Base-by-base conservation (phyloP, 2,797 vertebrate species). In the Myoxocephalus aenaeus region DNA sequence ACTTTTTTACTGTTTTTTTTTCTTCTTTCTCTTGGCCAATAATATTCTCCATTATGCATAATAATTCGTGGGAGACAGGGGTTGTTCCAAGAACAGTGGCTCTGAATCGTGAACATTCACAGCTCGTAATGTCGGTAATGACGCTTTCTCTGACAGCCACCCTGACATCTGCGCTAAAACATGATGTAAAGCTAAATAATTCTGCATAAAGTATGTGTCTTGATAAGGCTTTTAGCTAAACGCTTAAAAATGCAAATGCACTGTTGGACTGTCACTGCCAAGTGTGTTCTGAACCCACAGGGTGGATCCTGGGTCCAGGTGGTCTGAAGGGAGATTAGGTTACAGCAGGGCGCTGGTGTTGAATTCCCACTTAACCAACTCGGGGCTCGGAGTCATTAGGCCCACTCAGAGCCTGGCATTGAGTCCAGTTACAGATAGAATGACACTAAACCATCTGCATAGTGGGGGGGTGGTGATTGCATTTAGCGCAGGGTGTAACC, bases 371-470 rank as follows among this genome's bases (percentile, higher is more conserved):
- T 92, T 90, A 92, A 93, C 91, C 89, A 91, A 83, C 90, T 76
- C 70, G 75, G 85, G 84, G 87, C 90, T 82, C 79, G 81, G 77
- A 93, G 85, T 92, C 92, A 93, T 94, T 93, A 94, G 88, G 84
- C 78, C 75, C 88, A 84, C 86, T 93, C 89, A 80, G 86, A 86
- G 87, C 50, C 86, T 79, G 79, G 85, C 67, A 73, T 70, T 53
- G 90, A 86, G 81, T 92, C 91, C 83, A 84, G 86, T 94, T 92
- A 89, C 88, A 86, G 93, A 93, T 94, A 94, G 92, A 90, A 89
- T 94, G 77, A 93, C 94, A 87, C 85, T 79, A 63, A 86, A 87
- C 94, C 94, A 95, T 94, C 93, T 94, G 94, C 90, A 87, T 85
- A 77, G 87, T 72, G n/a, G 57, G 77, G 78, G 72, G 51, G 51